Evolutionary conservation across 2,797 vertebrate genomes (phyloP), one percentile per base, ranked within the genome.

Genomic region (Scolopax rusticola): DNA sequence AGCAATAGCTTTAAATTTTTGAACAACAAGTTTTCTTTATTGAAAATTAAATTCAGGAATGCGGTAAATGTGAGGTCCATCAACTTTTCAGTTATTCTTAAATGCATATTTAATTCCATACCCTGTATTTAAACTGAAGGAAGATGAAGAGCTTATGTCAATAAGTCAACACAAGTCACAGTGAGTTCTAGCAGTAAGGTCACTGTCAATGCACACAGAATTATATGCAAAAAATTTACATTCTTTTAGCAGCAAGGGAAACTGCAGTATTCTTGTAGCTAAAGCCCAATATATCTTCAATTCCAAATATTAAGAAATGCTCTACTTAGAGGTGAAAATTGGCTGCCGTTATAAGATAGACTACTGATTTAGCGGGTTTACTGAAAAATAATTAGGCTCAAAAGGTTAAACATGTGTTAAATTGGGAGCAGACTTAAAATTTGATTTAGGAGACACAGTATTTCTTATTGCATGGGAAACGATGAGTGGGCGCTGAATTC

Each of bases 331-430:
- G 23, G 28, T 80, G 25, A 91, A 74, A 80, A 64, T 8, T 40
- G 9, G 28, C 18, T 85, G 57, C 18, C 33, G 16, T 24, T 28
- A 0, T 64, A 89, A 56, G 21, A 41, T 4, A 77, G 81, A 32
- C 20, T 45, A 63, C 56, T 12, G 81, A 75, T 77, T 80, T 85
- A 80, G 20, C 40, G 45, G 23, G 24, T 56, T 92, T 93, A 67
- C 32, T 87, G 41, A 88, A 83, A 87, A 85, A 94, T 75, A 77
- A 68, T 83, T 69, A 87, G 71, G 53, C 71, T 91, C 68, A 83
- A 53, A 75, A 92, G 76, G 68, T 87, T 93, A 80, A 95, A 89
- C 14, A 23, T 7, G 14, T 68, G 38, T 67, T 85, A 71, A 87
- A 85, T 36, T 38, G 7, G 38, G 23, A 92, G 45, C 28, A 89